Evolutionary conservation across 2,797 vertebrate genomes (phyloP).

Genomic region (Lepidocolaptes lacrymiger): DNA sequence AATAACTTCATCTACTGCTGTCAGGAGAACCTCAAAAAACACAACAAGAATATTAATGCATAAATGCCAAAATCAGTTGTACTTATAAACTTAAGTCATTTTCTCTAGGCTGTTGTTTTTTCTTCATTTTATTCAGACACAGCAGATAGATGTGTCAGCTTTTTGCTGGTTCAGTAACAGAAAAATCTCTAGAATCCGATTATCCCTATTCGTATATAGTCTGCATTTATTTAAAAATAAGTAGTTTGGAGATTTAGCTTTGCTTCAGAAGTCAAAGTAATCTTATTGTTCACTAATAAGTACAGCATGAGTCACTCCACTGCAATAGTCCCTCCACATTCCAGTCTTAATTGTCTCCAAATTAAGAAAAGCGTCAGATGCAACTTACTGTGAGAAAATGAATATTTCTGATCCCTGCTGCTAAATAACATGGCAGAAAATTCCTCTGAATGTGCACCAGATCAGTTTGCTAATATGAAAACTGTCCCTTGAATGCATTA

Average conservation of each 20-base stretch:
- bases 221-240: slow-evolving; percentile 67
- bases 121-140: not conserved
- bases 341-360: slow-evolving; percentile 62
- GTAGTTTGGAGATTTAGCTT: slow-evolving; percentile 64
- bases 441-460: slow-evolving; percentile 40
- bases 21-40: not conserved
- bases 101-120: not conserved
- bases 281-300: slow-evolving; percentile 53
- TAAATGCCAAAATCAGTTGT: not conserved
- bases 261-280: slow-evolving; percentile 62
- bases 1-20: not conserved
- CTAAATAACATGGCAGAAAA: slow-evolving; percentile 51
- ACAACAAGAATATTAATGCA: not conserved
- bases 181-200: slow-evolving; percentile 57
- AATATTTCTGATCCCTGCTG: slow-evolving; percentile 66
- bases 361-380: slow-evolving; percentile 68
- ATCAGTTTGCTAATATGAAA: slow-evolving; percentile 44
- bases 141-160: slow-evolving; percentile 33
- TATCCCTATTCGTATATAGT: slow-evolving; percentile 45
- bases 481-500: slow-evolving; percentile 45
- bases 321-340: slow-evolving; percentile 50
- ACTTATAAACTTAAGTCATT: not conserved
- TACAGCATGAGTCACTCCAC: slow-evolving; percentile 48
- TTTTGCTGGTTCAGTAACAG: slow-evolving; percentile 36
- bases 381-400: slow-evolving; percentile 61